Conservation (phyloP, 2,113 vertebrate genomes). For the Erythrolamprus reginae region DNA sequence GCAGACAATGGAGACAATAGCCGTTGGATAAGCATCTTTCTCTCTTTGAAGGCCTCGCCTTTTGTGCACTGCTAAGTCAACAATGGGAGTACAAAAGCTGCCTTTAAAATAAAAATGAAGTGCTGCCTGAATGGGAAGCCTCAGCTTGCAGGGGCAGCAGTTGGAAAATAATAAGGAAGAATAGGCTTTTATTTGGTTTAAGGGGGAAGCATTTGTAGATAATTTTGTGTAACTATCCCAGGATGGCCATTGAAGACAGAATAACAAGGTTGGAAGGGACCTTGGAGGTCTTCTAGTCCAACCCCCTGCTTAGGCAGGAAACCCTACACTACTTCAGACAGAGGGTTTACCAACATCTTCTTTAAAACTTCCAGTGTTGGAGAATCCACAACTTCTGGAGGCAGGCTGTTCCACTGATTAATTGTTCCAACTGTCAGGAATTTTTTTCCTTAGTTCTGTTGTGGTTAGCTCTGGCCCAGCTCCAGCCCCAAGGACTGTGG, state of each 20-base stretch:
- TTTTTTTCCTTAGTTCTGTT: too few species aligned
- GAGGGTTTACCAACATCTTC: too few species aligned
- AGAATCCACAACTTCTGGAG: too few species aligned
- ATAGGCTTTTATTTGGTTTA: neutral
- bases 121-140: slow-evolving; percentile 37
- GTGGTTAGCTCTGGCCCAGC: too few species aligned
- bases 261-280: too few species aligned
- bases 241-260: slow-evolving; percentile 22
- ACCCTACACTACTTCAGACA: too few species aligned
- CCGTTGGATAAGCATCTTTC: neutral
- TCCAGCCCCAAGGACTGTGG: too few species aligned
- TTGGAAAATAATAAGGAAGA: slow-evolving; percentile 23
- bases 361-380: too few species aligned
- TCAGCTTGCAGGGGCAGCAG: neutral
- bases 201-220: slow-evolving; percentile 21
- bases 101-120: slow-evolving; percentile 4
- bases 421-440: too few species aligned
- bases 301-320: neutral
- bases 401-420: too few species aligned
- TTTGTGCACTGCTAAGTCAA: slow-evolving; percentile 54
- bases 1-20: slow-evolving; percentile 43
- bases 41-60: slow-evolving; percentile 49
- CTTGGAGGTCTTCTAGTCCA: neutral
- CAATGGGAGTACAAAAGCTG: neutral
- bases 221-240: slow-evolving; percentile 10